Evolutionary conservation across 2,113 vertebrate species (phyloP), one percentile per base, ranked within the genome.

Genomic region (Thermophis baileyi): DNA sequence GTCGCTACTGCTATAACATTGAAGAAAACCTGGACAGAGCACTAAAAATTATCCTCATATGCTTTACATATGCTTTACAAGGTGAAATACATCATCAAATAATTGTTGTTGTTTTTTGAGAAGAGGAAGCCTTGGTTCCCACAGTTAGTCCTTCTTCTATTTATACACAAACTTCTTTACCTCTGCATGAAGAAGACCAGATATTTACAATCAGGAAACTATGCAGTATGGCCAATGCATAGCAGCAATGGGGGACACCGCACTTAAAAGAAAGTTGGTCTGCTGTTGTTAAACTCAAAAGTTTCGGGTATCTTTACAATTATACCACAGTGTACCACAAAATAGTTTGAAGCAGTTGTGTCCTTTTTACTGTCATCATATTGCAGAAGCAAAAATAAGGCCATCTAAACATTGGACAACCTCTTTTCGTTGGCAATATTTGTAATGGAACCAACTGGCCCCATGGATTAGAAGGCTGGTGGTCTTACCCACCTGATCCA

Each of bases 241-340:
- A 81, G 74, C 18, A 40, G 7, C 74, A 81, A 22, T 40, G 18
- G 18, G 18, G 74, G 74, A 81, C 35, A 44, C 18, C 3, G 18
- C 35, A 40, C 18, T 44, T 81, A 40, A 44, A 40, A 81, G 35
- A 81, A 81, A 40, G 16, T 40, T 81, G 35, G 18, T 40, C n/a
- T 81, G 69, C 35, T 81, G 18, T 81, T 81, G 69, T 81, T 81
- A 40, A 81, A 81, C 69, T 40, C 69, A 40, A 81, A 60, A 40
- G 18, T 81, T 81, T 81, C 2, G 18, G 35, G 35, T 22, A 81
- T 44, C 74, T 81, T 81, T 96, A 94, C 94, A 96, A 44, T 81
- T 0, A 93, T 95, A 93, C 96, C 97, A 96, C 96, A 94, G 95
- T 96, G 96, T 97, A 92, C 96, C 74, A 97, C 93, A 9, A 51